A percentile compares a stretch with the other conserved stretches of the same genome.
Conservation (phyloP, 2,888 invertebrate genomes). For the Eudemis profundana region DNA sequence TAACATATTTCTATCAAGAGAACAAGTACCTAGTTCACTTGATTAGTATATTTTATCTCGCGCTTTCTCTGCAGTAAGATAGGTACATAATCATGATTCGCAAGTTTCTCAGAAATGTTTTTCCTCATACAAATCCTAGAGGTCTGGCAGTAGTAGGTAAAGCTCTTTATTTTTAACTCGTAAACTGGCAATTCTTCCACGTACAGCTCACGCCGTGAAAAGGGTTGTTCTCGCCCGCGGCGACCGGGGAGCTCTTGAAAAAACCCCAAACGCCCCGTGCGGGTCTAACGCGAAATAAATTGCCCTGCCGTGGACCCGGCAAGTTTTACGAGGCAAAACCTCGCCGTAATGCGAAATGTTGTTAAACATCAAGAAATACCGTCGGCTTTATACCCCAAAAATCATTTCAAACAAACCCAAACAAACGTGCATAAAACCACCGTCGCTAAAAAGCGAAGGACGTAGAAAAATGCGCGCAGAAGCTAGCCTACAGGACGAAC, state of each 20-base stretch:
- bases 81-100: background rate
- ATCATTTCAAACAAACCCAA: conserved; percentile 36
- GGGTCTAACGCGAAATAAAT: conserved; percentile 66
- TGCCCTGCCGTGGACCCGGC: conserved; percentile 49
- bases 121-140: conserved; percentile 6
- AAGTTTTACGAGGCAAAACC: conserved; percentile 56
- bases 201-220: conserved; percentile 50
- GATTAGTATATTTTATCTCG: background rate
- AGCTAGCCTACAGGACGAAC: conserved; percentile 53
- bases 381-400: conserved; percentile 47
- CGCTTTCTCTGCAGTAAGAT: too few relatives aligned
- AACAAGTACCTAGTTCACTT: too few relatives aligned
- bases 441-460: conserved; percentile 46
- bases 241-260: conserved; percentile 47
- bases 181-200: conserved; percentile 49
- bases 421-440: conserved; percentile 21
- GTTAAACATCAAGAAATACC: conserved; percentile 53
- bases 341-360: conserved; percentile 50
- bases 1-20: too few relatives aligned
- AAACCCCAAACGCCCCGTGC: conserved; percentile 49
- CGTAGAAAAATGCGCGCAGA: conserved; percentile 31
- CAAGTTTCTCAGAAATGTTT: background rate
- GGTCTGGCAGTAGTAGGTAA: conserved; percentile 39
- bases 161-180: conserved; percentile 54
- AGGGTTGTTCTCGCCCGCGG: conserved; percentile 53